Percentiles rank a stretch among this genome's conserved stretches.
Evolutionary conservation across 2,888 invertebrate genomes (phyloP).

Genomic region (Melolontha melolontha): DNA sequence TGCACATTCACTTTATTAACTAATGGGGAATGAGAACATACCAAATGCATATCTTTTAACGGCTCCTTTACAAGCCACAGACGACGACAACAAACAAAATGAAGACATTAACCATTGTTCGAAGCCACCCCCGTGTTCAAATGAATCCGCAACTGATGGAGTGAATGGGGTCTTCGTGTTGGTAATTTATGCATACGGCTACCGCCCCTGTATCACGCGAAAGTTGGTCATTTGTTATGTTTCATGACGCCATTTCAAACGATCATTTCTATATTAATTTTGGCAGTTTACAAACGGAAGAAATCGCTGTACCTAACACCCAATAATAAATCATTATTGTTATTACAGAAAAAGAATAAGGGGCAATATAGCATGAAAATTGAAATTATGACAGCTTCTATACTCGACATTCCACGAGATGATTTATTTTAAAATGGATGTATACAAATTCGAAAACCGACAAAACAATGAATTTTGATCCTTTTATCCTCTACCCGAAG

Average conservation of each 20-base stretch:
- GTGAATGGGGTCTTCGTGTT: slow-evolving; percentile 12
- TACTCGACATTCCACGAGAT: background rate
- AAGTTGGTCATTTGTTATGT: slow-evolving; percentile 39
- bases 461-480: too few relatives aligned
- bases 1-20: slow-evolving; percentile 12
- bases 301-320: slow-evolving; percentile 1
- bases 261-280: slow-evolving; percentile 27
- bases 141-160: slow-evolving; percentile 20
- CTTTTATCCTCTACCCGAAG: too few relatives aligned
- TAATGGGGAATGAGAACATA: background rate
- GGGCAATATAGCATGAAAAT: background rate
- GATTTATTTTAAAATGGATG: background rate
- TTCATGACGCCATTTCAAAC: slow-evolving; percentile 31
- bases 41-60: background rate
- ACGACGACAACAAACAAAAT: slow-evolving; percentile 22
- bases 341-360: background rate
- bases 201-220: slow-evolving; percentile 35
- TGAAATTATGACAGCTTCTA: background rate
- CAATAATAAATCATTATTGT: slow-evolving; percentile 8
- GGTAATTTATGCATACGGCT: slow-evolving; percentile 34
- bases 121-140: slow-evolving; percentile 7
- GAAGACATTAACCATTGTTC: slow-evolving; percentile 32
- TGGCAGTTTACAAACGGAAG: slow-evolving; percentile 27
- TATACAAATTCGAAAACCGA: too few relatives aligned
- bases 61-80: slow-evolving; percentile 1